Conservation (phyloP, 1,140 invertebrate genomes). For the Leptopilina clavipes region DNA sequence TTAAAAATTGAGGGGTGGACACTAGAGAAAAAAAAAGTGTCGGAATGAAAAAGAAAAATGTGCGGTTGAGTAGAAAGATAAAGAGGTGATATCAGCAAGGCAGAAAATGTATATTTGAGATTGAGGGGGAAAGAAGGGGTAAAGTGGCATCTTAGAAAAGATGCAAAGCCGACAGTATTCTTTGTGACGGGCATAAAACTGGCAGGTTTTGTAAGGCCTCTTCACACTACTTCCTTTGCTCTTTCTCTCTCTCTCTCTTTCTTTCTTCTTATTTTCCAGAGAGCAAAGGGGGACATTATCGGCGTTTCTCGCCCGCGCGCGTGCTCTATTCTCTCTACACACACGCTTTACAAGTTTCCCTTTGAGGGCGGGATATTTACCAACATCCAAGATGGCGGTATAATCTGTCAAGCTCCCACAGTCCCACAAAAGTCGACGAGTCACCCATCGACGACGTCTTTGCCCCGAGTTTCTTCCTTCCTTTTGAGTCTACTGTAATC, state of each 20-base stretch:
- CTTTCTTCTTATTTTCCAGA: constrained; percentile 41
- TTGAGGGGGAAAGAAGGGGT: constrained; percentile 52
- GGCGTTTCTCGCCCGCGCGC: constrained; percentile 34
- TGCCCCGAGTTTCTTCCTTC: constrained; percentile 48
- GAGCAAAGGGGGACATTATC: neutral
- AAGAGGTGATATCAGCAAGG: constrained; percentile 29
- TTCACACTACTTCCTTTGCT: constrained; percentile 66
- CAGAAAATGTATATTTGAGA: constrained; percentile 44
- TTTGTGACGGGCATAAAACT: constrained; percentile 67
- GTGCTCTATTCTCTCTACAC: constrained; percentile 46
- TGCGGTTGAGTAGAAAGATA: constrained; percentile 42
- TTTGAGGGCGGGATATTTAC: constrained; percentile 72
- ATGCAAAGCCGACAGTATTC: constrained; percentile 74
- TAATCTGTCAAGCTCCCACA: constrained; percentile 67
- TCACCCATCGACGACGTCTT: constrained; percentile 60
- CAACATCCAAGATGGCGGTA: constrained; percentile 73
- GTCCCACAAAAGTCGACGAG: constrained; percentile 64
- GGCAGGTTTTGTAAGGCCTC: constrained; percentile 62
- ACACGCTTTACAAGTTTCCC: constrained; percentile 58
- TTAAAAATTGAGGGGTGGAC: constrained; percentile 14
- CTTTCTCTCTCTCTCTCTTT: constrained; percentile 21
- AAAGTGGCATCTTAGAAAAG: constrained; percentile 70
- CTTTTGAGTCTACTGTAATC: constrained; percentile 15
- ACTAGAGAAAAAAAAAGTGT: neutral
- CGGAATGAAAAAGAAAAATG: constrained; percentile 35